phyloP scores from a whole-genome alignment of 1,140 invertebrate species.

The Phortica variegata region DNA sequence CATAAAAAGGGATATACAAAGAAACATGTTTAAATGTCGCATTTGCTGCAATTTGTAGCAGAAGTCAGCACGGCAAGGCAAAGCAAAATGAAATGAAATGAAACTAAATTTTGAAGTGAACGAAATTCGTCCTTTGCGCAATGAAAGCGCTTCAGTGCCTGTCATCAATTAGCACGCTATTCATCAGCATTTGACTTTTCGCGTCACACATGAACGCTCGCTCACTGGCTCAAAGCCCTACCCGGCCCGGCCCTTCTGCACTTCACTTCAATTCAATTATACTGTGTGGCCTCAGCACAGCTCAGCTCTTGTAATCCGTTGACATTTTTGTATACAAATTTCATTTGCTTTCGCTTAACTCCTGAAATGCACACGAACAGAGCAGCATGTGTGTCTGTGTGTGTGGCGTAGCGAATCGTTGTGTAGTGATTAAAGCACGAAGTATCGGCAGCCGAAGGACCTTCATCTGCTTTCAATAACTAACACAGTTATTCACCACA shows the following conservation, averaged over 20 bases:
- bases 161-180: slow-evolving; percentile 57
- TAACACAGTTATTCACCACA: too few species aligned
- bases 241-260: too few species aligned
- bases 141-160: slow-evolving; percentile 29
- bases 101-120: slow-evolving; percentile 3
- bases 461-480: too few species aligned
- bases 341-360: too few species aligned
- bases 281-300: slow-evolving; percentile 13
- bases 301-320: too few species aligned
- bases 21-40: slow-evolving; percentile 44
- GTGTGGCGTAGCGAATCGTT: too few species aligned
- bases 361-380: too few species aligned
- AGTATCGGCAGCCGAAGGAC: too few species aligned
- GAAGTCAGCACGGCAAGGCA: neutral
- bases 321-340: too few species aligned
- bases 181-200: slow-evolving; percentile 37
- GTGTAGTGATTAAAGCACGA: too few species aligned
- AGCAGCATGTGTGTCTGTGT: too few species aligned
- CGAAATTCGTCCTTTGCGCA: neutral
- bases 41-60: slow-evolving; percentile 13
- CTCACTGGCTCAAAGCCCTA: neutral
- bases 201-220: neutral
- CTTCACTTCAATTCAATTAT: slow-evolving; percentile 27
- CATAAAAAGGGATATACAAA: slow-evolving; percentile 1
- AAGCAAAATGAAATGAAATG: neutral